Percentiles rank a stretch among this genome's conserved stretches.
These are phyloP conservation scores for Hesperia comma DNA, from an alignment of 2,888 invertebrate species.

Conservation along the genomic window DNA sequence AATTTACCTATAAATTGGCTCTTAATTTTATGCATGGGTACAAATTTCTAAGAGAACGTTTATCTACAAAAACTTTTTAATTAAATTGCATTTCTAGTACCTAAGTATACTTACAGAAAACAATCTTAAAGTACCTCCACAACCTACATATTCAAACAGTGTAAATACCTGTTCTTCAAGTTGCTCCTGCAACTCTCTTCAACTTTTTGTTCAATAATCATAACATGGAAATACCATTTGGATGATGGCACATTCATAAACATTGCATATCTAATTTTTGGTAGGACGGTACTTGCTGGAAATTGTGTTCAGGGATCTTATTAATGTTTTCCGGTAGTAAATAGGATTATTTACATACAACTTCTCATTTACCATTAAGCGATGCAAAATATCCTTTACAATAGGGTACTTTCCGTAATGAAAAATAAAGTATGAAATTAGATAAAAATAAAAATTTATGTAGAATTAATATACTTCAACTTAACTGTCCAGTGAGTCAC, in stretches of 20 bases:
- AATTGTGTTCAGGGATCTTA: neutral
- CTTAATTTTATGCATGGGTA: neutral
- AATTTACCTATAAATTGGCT: neutral
- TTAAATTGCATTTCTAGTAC: constrained; percentile 22
- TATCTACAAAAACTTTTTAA: constrained; percentile 7
- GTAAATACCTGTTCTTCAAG: constrained; percentile 83
- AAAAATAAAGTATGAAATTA: too few species aligned
- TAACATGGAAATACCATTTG: constrained; percentile 71
- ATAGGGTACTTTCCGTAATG: too few species aligned
- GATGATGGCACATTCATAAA: constrained; percentile 18
- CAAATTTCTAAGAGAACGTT: constrained; percentile 5
- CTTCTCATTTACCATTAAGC: too few species aligned
- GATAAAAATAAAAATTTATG: too few species aligned
- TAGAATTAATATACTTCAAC: too few species aligned
- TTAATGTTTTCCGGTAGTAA: neutral
- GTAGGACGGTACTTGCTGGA: neutral
- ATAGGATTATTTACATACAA: neutral
- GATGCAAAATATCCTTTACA: neutral
- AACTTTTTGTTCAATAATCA: constrained; percentile 82
- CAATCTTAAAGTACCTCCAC: constrained; percentile 68
- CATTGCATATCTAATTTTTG: constrained; percentile 17
- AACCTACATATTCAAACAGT: constrained; percentile 81
- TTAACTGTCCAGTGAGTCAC: too few species aligned
- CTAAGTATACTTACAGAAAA: constrained; percentile 51
- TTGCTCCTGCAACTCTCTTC: constrained; percentile 82